Evolutionary conservation across 1,140 invertebrate species (phyloP), one percentile per base, ranked within the genome.

Genomic region (Latrodectus geometricus): DNA sequence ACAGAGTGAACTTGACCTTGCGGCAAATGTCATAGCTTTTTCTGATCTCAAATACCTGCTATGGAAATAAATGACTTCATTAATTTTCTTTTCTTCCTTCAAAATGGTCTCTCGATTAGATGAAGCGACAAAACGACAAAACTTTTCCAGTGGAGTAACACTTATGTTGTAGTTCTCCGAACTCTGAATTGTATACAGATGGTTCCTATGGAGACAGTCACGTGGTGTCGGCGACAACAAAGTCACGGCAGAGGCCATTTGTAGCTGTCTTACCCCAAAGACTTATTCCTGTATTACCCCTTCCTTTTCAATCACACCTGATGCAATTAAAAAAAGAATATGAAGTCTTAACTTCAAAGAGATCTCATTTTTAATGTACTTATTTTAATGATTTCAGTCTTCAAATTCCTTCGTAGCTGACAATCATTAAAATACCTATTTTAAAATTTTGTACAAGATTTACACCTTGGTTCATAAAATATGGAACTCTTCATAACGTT

Each of bases 131-230:
- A 76, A 68, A 8, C n/a, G 81, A 69, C 80, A 82, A 84, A 84
- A 70, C 69, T 65, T 9, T 84, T 84, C 52, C 56, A 56, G 35
- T 48, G 17, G 17, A 61, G 21, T 52, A 17, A 23, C 52, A 12
- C 68, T 23, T 56, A n/a, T 9, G 73, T n/a, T 68, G 72, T 84
- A 84, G 81, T 84, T 84, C 81, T 84, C 81, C 81, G 81, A 84
- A 84, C 81, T 76, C 61, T 52, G 81, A 52, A 75, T 54, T 75
- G 81, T 84, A 84, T 84, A 84, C 81, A 23, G 72, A 68, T 84
- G 56, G 81, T 84, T 49, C 2, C 73, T 61, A 84, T 84, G 81
- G 81, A 9, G n/a, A 84, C 61, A 76, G 70, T 75, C 81, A 84
- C 73, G 73, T 76, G 81, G 81, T 76, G 81, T 84, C 81, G 81